These are phyloP conservation scores for Nematolebias whitei DNA, from an alignment of 2,113 vertebrate species.

Conservation along the genomic window DNA sequence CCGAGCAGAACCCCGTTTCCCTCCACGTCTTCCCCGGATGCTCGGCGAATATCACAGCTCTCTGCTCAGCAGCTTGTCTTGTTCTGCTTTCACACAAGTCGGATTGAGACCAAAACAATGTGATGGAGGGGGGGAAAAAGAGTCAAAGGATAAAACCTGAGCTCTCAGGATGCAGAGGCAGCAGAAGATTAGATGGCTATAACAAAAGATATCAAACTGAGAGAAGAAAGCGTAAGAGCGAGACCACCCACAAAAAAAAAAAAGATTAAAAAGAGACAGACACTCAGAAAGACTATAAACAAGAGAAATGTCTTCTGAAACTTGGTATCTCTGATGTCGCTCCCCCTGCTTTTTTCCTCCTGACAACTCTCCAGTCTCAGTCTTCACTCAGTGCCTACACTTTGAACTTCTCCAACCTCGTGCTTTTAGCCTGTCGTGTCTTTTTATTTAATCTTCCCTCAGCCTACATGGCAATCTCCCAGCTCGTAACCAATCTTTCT, in stretches of 20 bases:
- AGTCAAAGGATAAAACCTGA: constrained; percentile 8
- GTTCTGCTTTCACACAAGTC: not conserved
- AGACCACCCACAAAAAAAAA: not conserved
- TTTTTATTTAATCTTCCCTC: constrained; percentile 33
- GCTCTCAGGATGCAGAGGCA: constrained; percentile 27
- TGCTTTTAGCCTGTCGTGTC: not conserved
- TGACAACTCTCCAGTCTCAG: constrained; percentile 22
- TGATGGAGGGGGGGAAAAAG: constrained; percentile 9
- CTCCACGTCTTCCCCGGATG: not conserved
- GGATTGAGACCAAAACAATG: constrained; percentile 3
- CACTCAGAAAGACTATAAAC: not conserved
- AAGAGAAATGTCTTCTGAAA: not conserved
- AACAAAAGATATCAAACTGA: constrained; percentile 7
- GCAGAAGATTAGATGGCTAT: not conserved
- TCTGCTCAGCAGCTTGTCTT: constrained; percentile 7
- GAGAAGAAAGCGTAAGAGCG: not conserved
- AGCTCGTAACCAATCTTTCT: constrained; percentile 38
- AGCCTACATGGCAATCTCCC: constrained; percentile 29
- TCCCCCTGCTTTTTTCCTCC: not conserved
- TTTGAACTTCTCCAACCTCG: constrained; percentile 22
- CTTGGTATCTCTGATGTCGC: not conserved
- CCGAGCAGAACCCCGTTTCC: not conserved
- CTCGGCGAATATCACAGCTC: not conserved
- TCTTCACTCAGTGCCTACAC: constrained; percentile 25
- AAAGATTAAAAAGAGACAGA: not conserved